A percentile compares a stretch with the other conserved stretches of the same genome.
Conservation (phyloP, 2,797 vertebrate genomes). For the Alcedo atthis region DNA sequence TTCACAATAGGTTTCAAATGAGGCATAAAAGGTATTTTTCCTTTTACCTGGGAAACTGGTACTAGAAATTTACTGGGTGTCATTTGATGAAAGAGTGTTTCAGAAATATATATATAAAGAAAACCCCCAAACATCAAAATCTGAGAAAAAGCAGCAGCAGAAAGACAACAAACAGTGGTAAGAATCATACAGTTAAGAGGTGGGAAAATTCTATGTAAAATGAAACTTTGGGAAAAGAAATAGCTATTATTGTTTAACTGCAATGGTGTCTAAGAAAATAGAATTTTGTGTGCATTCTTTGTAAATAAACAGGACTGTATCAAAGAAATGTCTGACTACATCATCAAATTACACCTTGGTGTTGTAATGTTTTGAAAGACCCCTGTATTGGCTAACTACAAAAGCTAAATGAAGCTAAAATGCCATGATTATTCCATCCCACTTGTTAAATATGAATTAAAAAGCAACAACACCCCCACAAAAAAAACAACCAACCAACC, state of each 20-base stretch:
- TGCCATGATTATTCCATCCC: neutral
- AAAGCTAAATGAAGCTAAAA: neutral
- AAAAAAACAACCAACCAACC: neutral
- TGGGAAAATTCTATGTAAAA: neutral
- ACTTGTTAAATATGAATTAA: neutral
- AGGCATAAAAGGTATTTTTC: neutral
- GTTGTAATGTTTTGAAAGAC: neutral
- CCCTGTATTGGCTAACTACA: neutral
- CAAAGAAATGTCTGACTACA: neutral
- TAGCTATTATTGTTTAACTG: neutral
- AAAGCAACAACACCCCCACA: neutral
- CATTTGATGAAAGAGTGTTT: neutral
- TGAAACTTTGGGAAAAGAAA: neutral
- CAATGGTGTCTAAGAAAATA: neutral
- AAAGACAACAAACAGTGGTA: neutral
- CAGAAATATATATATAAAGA: neutral
- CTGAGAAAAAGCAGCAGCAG: neutral
- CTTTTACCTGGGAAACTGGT: neutral
- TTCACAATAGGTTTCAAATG: neutral
- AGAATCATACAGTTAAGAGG: neutral
- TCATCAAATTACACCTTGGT: neutral
- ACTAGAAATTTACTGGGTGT: neutral
- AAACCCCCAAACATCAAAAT: neutral
- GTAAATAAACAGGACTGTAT: neutral
- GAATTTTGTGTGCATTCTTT: neutral